Base-by-base conservation (phyloP, 2,888 invertebrate species). In the Lepidocyrtoides sp. region DNA sequence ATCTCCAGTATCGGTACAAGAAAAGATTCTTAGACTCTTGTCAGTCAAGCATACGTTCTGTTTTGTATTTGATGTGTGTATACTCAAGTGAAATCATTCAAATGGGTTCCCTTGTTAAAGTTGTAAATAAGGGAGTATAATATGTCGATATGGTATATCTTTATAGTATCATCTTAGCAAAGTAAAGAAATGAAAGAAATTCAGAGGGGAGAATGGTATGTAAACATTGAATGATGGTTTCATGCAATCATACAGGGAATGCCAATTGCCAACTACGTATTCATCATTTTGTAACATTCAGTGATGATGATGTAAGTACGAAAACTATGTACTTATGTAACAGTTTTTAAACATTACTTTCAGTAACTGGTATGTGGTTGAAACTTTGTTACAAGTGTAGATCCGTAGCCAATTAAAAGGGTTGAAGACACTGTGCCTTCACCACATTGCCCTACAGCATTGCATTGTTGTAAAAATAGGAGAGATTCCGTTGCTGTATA, bases 201-300 rank as follows among this genome's bases (percentile, higher is more conserved):
- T 7, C 63, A 29, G 63, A 63, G 2, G 23, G 12, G 29, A 29
- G 29, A 29, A 29, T 29, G 29, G 2, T 63, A 63, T 63, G 26
- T 26, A 29, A 63, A 63, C 63, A 63, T 29, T 26, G 14, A 26
- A 29, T 26, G 26, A 63, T 29, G 29, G 26, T 63, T 63, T 29
- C n/a, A n/a, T n/a, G n/a, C n/a, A n/a, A n/a, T n/a, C n/a, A n/a
- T 63, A 57, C 57, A 57, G 20, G 57, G 23, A 57, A 20, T 57
- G 17, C 63, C 63, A 26, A 63, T 12, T 29, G 63, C 14, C 63
- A 63, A 63, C 63, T 63, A 12, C 14, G 29, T 29, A 63, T 26
- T 14, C 29, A 63, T 29, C 14, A 29, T 63, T 63, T 63, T 63
- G 57, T 10, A 41, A 41, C 41, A 41, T 41, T 10, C 4, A 7